A percentile compares a stretch with the other conserved stretches of the same genome.
Evolutionary conservation across 2,888 invertebrate genomes (phyloP).

Genomic region (Gymnosoma rotundatum): DNA sequence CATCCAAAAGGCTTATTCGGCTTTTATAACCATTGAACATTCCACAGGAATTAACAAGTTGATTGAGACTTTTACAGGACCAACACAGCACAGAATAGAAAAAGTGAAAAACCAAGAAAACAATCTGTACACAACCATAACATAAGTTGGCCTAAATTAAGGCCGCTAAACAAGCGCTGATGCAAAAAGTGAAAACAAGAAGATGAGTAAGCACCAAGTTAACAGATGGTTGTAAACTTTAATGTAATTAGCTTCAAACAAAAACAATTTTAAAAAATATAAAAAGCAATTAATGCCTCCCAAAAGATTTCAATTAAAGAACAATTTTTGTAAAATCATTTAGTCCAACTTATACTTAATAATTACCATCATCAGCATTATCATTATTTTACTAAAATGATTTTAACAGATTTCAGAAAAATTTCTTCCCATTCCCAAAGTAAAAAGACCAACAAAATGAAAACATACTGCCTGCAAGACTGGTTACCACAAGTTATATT

Average conservation of each 20-base stretch:
- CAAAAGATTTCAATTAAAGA: background rate
- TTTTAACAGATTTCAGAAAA: constrained; percentile 4
- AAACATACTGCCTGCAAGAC: constrained; percentile 18
- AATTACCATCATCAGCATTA: background rate
- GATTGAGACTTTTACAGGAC: constrained; percentile 29
- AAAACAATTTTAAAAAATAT: background rate
- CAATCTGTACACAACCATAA: constrained; percentile 20
- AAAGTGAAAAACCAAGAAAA: background rate
- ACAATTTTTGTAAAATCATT: constrained; percentile 35
- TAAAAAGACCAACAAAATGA: constrained; percentile 26
- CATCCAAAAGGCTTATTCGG: constrained; percentile 46
- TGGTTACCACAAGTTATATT: constrained; percentile 43
- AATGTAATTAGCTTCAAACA: background rate
- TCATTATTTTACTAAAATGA: background rate
- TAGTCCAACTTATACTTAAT: background rate
- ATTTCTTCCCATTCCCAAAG: background rate
- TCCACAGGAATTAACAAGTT: constrained; percentile 63
- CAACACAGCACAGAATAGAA: background rate
- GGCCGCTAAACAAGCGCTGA: background rate
- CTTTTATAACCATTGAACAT: constrained; percentile 61
- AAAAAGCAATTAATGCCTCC: background rate
- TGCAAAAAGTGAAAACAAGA: background rate
- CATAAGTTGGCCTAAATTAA: constrained; percentile 50
- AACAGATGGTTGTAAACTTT: background rate
- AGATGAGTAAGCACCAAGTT: background rate